phyloP scores from a whole-genome alignment of 2,113 vertebrate species.

The Indicator maculatus region DNA sequence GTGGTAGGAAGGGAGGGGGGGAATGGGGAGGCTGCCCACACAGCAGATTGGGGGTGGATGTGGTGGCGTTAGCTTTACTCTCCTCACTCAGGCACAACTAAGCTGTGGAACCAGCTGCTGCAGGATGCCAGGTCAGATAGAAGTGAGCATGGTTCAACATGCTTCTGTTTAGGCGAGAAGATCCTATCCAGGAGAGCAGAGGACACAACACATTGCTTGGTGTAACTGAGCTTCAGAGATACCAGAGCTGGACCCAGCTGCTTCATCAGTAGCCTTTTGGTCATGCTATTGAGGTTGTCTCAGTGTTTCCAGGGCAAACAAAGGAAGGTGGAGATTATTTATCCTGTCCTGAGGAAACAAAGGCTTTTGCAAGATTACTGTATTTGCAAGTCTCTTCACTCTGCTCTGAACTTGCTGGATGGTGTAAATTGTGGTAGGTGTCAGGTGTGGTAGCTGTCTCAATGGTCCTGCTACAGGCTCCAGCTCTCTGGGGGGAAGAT shows the following conservation, averaged over 20 bases:
- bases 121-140: not conserved
- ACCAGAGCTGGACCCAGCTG: not conserved
- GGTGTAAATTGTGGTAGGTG: not conserved
- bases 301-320: not conserved
- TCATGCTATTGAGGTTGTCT: not conserved
- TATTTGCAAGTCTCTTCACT: not conserved
- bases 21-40: not conserved
- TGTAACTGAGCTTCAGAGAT: not conserved
- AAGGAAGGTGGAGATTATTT: conserved; percentile 27
- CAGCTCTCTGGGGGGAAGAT: not conserved
- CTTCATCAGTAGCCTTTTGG: not conserved
- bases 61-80: not conserved
- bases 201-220: not conserved
- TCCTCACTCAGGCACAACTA: not conserved
- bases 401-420: conserved; percentile 20
- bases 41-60: not conserved
- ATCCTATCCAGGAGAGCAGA: not conserved
- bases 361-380: conserved; percentile 1
- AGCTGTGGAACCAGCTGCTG: not conserved
- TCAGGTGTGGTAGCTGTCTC: not conserved
- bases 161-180: not conserved
- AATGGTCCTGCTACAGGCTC: not conserved
- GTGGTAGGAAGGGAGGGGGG: not conserved
- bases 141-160: fast-evolving
- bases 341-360: conserved; percentile 8